Conservation (phyloP, 2,797 vertebrate genomes). For the Argentina silus region DNA sequence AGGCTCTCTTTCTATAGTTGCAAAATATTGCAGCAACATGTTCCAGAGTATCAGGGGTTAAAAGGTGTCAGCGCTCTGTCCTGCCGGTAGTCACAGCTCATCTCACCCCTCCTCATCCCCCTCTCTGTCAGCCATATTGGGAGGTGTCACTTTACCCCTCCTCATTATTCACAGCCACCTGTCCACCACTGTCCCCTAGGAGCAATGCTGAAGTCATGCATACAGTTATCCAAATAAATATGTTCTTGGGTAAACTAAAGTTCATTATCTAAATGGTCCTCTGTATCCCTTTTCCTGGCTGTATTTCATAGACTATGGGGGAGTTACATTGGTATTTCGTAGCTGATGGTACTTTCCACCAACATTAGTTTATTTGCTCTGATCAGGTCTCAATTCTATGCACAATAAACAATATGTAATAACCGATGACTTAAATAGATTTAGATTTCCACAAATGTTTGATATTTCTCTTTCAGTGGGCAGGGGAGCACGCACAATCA, state of each 20-base stretch:
- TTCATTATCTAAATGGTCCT: too few species aligned
- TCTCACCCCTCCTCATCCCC: slow-evolving; percentile 13
- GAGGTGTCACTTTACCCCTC: slow-evolving; percentile 66
- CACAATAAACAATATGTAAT: too few species aligned
- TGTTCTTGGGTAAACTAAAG: too few species aligned
- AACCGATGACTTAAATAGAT: too few species aligned
- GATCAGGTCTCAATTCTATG: too few species aligned
- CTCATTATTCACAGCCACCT: slow-evolving; percentile 79
- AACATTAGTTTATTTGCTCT: too few species aligned
- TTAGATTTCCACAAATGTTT: not conserved
- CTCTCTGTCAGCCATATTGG: slow-evolving; percentile 65
- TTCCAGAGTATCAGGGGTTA: slow-evolving; percentile 9
- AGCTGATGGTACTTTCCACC: too few species aligned
- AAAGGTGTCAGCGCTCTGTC: slow-evolving; percentile 5
- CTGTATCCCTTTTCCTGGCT: too few species aligned
- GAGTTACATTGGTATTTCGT: too few species aligned
- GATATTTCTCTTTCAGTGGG: not conserved
- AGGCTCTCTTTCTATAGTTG: not conserved
- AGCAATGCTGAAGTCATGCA: slow-evolving; percentile 34
- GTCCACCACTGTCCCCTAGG: slow-evolving; percentile 49
- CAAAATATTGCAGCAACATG: not conserved
- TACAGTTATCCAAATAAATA: not conserved
- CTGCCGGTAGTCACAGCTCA: not conserved
- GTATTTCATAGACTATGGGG: too few species aligned
- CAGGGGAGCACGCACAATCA: slow-evolving; percentile 17